Evolutionary conservation across 2,797 vertebrate genomes (phyloP), one percentile per base, ranked within the genome.

Genomic region (Enteromius mattozi): DNA sequence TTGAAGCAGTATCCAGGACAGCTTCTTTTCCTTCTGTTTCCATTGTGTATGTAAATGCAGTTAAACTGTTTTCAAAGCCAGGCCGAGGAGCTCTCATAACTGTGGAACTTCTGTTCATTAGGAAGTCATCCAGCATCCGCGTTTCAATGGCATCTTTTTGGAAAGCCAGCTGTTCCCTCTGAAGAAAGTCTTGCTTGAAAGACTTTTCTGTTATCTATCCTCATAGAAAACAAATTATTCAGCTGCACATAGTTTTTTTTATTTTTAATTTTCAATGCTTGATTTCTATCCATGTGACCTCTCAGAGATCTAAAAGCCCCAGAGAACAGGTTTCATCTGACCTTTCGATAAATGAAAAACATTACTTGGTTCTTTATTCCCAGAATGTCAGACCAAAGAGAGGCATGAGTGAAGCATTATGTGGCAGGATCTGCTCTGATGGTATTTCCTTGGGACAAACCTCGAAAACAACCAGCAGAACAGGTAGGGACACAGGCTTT

Each of bases 1-100:
- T 92, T 93, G 90, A 94, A 91, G 90, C 65, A 35, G 68, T 89
- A 79, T 90, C 78, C 68, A 78, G 68, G 47, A 84, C 80, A 84
- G 42, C 4, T 79, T 85, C 81, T 86, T 82, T 81, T 69, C 3
- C 13, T 85, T 89, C 84, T 86, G 80, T 86, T 90, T 89, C 89
- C 86, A 86, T 78, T 35, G 78, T 84, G 69, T 72, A 54, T 70
- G 84, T 75, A 66, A 86, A 91, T 85, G 51, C 51, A 70, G 70
- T 61, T 35, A 59, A 82, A 51, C 35, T 68, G 76, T 47, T 87
- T 85, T 66, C 63, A 78, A 79, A 85, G 69, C 66, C 24, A 47
- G 27, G 65, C 24, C 56, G 37, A 68, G 45, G 27, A 80, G 85
- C 51, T 82, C 56, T 81, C 33, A 82, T 85, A 77, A 81, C 74